These are phyloP conservation scores for Microcebus murinus DNA, from an alignment of 2,113 vertebrate genomes.

Conservation along the genomic window DNA sequence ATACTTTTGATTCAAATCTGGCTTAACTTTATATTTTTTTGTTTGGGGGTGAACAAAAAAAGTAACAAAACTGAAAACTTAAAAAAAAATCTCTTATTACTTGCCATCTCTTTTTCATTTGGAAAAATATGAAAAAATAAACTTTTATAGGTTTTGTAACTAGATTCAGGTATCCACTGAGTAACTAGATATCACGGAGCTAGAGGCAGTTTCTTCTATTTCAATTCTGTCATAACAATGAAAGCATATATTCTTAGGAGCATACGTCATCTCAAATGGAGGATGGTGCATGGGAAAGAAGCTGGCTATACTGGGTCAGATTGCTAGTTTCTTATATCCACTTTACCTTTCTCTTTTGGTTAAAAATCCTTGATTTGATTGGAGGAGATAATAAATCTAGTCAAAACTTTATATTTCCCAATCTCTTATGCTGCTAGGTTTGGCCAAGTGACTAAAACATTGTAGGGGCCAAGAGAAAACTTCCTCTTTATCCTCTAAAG, in stretches of 20 bases:
- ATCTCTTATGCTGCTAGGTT: background rate
- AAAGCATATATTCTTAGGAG: constrained; percentile 26
- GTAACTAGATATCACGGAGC: background rate
- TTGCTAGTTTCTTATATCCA: background rate
- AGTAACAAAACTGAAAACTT: background rate
- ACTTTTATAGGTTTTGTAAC: background rate
- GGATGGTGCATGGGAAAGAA: background rate
- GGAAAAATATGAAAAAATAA: constrained; percentile 46
- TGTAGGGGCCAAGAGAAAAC: background rate
- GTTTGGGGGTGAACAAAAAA: background rate
- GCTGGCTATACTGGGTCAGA: background rate
- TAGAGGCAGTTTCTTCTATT: constrained; percentile 23
- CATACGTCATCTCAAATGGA: background rate
- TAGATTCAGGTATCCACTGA: background rate
- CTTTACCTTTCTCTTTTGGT: background rate
- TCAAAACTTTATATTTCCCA: background rate
- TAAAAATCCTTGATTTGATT: constrained; percentile 15
- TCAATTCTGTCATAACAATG: constrained; percentile 39
- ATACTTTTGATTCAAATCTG: background rate
- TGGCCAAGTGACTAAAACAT: background rate
- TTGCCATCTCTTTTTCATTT: constrained; percentile 14
- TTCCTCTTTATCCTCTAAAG: background rate
- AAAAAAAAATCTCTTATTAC: background rate
- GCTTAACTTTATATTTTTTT: background rate
- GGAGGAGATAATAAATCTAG: background rate